phyloP scores from a whole-genome alignment of 1,140 invertebrate species.

The Drosophila yakuba region DNA sequence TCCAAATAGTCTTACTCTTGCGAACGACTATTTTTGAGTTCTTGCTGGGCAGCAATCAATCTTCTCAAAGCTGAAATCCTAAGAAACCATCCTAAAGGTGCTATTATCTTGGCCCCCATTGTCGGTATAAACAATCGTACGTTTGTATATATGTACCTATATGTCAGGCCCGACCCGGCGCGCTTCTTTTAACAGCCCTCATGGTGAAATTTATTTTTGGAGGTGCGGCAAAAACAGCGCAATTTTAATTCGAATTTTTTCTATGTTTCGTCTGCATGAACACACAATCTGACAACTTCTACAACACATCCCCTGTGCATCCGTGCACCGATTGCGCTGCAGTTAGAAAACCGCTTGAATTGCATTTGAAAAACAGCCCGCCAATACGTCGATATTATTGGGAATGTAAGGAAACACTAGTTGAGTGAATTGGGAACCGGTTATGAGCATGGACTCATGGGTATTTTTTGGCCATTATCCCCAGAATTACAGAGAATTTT shows the following conservation, averaged over 20 bases:
- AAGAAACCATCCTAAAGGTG: not conserved
- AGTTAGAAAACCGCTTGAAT: slow-evolving; percentile 24
- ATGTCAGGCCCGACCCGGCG: slow-evolving; percentile 57
- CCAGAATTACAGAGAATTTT: slow-evolving; percentile 2
- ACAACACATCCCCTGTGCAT: slow-evolving; percentile 26
- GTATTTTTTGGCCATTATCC: not conserved
- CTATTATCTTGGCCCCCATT: slow-evolving; percentile 1
- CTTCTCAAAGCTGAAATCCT: no score
- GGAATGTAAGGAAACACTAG: slow-evolving; percentile 3
- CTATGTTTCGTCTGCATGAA: slow-evolving; percentile 68
- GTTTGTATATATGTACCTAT: slow-evolving; percentile 4
- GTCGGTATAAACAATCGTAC: slow-evolving; percentile 11
- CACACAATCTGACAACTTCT: slow-evolving; percentile 68
- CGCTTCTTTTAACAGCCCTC: slow-evolving; percentile 57
- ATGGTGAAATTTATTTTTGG: slow-evolving; percentile 77
- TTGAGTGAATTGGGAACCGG: not conserved
- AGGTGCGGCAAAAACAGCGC: slow-evolving; percentile 74
- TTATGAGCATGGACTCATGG: not conserved
- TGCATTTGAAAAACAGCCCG: slow-evolving; percentile 23
- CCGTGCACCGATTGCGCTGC: slow-evolving; percentile 25
- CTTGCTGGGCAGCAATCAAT: no score
- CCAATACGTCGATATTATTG: slow-evolving; percentile 3
- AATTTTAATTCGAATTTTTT: slow-evolving; percentile 76
- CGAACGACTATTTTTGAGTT: no score
- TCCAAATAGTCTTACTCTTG: no score